A percentile compares a stretch with the other conserved stretches of the same genome.
Conservation (phyloP, 2,113 vertebrate species). For the Myiopsitta monachus region DNA sequence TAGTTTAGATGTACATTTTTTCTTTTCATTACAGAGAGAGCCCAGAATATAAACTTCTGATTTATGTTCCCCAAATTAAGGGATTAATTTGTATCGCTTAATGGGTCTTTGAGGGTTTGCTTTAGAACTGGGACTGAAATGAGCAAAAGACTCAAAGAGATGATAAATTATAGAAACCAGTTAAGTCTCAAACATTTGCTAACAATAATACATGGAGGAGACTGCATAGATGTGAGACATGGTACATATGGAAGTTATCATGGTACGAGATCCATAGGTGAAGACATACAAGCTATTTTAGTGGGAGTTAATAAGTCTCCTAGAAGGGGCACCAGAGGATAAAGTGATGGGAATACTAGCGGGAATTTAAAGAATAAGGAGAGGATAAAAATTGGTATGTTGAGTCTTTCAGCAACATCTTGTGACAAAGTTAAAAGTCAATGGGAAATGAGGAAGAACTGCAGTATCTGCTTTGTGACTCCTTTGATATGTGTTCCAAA, state of each 20-base stretch:
- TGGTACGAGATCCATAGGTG: rapidly evolving
- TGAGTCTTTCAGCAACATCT: neutral
- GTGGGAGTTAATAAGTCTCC: neutral
- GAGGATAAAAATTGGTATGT: neutral
- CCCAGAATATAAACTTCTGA: neutral
- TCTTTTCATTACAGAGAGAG: neutral
- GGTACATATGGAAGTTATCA: neutral
- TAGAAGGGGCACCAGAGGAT: neutral
- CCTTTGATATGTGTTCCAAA: neutral
- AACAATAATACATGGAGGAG: neutral
- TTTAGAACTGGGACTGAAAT: neutral
- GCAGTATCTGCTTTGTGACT: rapidly evolving
- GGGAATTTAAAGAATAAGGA: neutral
- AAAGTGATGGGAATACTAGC: neutral
- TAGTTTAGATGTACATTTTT: neutral
- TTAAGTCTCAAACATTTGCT: neutral
- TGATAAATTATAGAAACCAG: neutral
- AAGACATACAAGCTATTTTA: neutral
- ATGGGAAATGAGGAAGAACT: neutral
- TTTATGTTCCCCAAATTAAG: neutral
- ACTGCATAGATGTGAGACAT: neutral
- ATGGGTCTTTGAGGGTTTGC: neutral
- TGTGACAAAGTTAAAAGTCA: neutral
- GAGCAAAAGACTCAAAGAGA: rapidly evolving
- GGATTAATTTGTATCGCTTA: neutral